Percentiles rank a stretch among this genome's conserved stretches.
phyloP scores from a whole-genome alignment of 2,113 vertebrate genomes.

The Gobio gobio region DNA sequence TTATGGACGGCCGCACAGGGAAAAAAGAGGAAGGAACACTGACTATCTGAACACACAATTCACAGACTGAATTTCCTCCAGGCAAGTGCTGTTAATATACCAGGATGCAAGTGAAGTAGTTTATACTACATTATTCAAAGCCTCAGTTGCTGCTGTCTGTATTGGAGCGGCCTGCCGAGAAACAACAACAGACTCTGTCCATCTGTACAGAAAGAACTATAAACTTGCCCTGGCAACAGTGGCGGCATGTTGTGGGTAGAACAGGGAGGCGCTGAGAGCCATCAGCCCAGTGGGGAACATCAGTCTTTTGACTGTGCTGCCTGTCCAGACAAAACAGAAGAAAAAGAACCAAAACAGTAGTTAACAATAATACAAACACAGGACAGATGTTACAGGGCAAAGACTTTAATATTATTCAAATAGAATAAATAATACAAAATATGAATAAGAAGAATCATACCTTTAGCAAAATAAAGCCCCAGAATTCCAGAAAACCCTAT shows the following conservation, averaged over 20 bases:
- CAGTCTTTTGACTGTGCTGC: constrained; percentile 86
- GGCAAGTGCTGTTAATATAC: neutral
- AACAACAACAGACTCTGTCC: neutral
- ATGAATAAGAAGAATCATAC: constrained; percentile 64
- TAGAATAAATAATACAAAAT: neutral
- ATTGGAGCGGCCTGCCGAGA: neutral
- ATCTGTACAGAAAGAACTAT: constrained; percentile 5
- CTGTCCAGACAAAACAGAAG: constrained; percentile 68
- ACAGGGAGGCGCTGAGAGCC: constrained; percentile 86
- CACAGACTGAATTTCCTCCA: constrained; percentile 62
- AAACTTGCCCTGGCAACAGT: constrained; percentile 82
- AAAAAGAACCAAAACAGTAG: neutral
- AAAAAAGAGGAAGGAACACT: constrained; percentile 52
- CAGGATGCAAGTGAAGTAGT: neutral
- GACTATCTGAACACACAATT: constrained; percentile 45
- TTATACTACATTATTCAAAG: neutral
- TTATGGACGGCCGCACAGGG: constrained; percentile 22
- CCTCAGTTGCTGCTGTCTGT: neutral
- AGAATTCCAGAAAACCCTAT: constrained; percentile 90
- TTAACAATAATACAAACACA: constrained; percentile 6
- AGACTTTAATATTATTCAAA: neutral
- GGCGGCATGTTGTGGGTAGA: constrained; percentile 90
- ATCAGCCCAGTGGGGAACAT: constrained; percentile 85
- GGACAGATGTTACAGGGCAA: neutral
- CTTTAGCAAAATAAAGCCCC: constrained; percentile 89